Evolutionary conservation across 2,113 vertebrate species (phyloP).

Genomic region (Siniperca knerii): DNA sequence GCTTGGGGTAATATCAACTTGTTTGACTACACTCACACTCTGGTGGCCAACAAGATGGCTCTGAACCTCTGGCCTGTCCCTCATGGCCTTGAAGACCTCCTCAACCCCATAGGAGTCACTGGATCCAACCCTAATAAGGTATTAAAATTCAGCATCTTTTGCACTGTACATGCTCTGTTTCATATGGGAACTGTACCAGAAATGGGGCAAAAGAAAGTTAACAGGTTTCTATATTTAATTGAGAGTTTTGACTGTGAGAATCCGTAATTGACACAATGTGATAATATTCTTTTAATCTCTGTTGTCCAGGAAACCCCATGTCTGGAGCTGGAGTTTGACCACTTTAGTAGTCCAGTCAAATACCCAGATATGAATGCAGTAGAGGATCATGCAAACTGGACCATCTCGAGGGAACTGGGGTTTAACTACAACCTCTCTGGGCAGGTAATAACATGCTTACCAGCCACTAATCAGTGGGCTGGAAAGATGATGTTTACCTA

Average conservation of each 20-base stretch:
- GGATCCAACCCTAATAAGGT: slow-evolving; percentile 99
- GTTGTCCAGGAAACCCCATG: slow-evolving; percentile 94
- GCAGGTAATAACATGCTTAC: slow-evolving; percentile 84
- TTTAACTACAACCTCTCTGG: slow-evolving; percentile 94
- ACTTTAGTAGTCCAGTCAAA: slow-evolving; percentile 96
- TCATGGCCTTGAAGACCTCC: slow-evolving; percentile 96
- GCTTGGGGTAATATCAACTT: slow-evolving; percentile 99
- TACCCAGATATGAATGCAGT: slow-evolving; percentile 95
- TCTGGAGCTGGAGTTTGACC: slow-evolving; percentile 97
- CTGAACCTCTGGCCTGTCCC: slow-evolving; percentile 98
- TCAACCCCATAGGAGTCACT: slow-evolving; percentile 97
- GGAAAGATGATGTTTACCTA: background rate
- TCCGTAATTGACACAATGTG: background rate
- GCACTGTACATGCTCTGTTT: background rate
- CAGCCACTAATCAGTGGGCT: background rate
- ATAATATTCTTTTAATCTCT: slow-evolving; percentile 25
- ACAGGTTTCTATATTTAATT: background rate
- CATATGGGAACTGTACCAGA: background rate
- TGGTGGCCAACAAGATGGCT: slow-evolving; percentile 98
- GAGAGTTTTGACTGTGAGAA: background rate
- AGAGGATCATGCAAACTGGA: slow-evolving; percentile 97
- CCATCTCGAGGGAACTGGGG: slow-evolving; percentile 94
- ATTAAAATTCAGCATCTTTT: background rate
- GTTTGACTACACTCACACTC: slow-evolving; percentile 97
- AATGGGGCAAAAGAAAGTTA: background rate